Base-by-base conservation (phyloP, 2,113 vertebrate genomes). In the Tympanuchus pallidicinctus region DNA sequence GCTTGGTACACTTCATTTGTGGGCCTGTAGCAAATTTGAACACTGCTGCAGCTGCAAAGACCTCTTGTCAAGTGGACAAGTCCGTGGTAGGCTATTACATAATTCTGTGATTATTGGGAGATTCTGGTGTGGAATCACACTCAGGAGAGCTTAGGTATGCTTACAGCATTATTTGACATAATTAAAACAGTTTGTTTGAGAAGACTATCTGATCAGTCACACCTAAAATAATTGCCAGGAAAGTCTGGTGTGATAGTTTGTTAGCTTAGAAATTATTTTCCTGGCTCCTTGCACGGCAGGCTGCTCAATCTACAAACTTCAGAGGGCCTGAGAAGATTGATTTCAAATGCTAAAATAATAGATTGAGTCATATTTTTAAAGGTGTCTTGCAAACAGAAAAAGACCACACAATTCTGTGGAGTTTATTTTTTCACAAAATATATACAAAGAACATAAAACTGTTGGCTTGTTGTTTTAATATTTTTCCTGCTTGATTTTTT, bases 381-480 rank as follows among this genome's bases (percentile, higher is more conserved):
- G 21, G 4, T 66, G 59, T 66, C 45, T 28, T 64, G 67, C 48
- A 32, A 82, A 73, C 17, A 42, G 42, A 43, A 47, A 47, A 22
- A 70, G 21, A 81, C 63, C 56, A 6, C 59, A 73, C 14, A 61
- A 2, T 36, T 10, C 1, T 0, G 0, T 8, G 6, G 16, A 45
- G 72, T 78, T 82, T 72, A 38, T 73, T 89, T 87, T 77, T 91
- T 89, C 67, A 66, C 25, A 40, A 87, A 92, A 48, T 40, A 22
- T 36, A 10, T 36, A 10, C 52, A 57, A 28, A 84, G 11, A 78
- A 36, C n/a, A 45, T 79, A 22, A 89, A 82, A 69, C 27, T 45
- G 5, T 65, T 86, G 32, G 13, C 16, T 86, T 90, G 5, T 38
- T 75, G 25, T 34, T 86, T 80, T 56, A 57, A n/a, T 32, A 5